Evolutionary conservation across 2,113 vertebrate genomes (phyloP).

Genomic region (Corythornis cristatus): DNA sequence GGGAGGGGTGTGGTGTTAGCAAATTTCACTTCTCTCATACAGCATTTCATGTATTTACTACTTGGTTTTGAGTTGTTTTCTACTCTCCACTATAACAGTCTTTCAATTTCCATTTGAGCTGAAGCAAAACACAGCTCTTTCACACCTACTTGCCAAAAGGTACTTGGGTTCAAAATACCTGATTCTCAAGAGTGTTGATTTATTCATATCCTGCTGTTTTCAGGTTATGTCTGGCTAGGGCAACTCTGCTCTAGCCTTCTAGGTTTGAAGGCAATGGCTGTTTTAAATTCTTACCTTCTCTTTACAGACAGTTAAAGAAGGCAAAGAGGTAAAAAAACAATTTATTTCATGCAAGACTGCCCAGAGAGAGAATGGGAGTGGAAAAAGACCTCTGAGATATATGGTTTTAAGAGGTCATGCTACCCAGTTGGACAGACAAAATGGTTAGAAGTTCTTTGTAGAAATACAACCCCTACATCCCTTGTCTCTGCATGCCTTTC

Average conservation of each 20-base stretch:
- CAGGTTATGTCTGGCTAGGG: background rate
- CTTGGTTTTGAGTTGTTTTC: background rate
- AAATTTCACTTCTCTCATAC: background rate
- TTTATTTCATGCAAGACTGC: background rate
- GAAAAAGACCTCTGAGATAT: background rate
- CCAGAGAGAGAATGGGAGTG: background rate
- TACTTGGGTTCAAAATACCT: background rate
- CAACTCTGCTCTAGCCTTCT: background rate
- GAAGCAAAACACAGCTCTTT: background rate
- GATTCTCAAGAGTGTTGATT: background rate
- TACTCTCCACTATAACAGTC: background rate
- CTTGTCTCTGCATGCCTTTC: background rate
- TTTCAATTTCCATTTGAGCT: background rate
- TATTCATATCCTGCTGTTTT: background rate
- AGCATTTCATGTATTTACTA: background rate
- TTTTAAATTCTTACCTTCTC: background rate
- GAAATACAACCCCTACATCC: background rate
- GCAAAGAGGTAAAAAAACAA: background rate
- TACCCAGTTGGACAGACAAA: background rate
- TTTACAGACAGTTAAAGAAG: background rate
- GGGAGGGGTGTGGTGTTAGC: background rate
- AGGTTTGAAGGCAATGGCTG: background rate
- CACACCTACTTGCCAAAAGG: background rate
- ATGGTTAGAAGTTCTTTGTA: background rate
- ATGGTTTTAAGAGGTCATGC: background rate